A percentile compares a stretch with the other conserved stretches of the same genome.
Evolutionary conservation across 2,888 invertebrate species (phyloP).

Genomic region (Diarsia brunnea): DNA sequence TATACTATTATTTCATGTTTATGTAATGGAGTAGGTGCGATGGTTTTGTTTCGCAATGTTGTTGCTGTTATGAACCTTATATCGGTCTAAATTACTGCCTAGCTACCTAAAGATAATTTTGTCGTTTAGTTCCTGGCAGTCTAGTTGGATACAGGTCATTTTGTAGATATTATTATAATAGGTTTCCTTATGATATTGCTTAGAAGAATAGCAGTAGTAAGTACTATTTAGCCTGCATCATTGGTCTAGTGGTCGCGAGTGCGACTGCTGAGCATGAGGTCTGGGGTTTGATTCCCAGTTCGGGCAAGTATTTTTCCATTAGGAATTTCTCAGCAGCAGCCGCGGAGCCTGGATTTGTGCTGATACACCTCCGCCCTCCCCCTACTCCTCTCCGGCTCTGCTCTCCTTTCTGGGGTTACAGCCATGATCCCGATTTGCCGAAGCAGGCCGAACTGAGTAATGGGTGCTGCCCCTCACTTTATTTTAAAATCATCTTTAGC

Average conservation of each 20-base stretch:
- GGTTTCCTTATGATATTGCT: not conserved
- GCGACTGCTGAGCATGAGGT: not conserved
- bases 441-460: too few relatives aligned
- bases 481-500: too few relatives aligned
- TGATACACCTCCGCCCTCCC: too few relatives aligned
- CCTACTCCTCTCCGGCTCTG: too few relatives aligned
- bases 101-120: constrained; percentile 6
- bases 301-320: too few relatives aligned
- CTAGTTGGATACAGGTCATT: not conserved
- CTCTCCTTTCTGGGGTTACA: too few relatives aligned
- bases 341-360: too few relatives aligned
- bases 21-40: constrained; percentile 37
- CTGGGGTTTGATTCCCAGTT: not conserved
- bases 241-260: too few relatives aligned
- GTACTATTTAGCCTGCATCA: not conserved
- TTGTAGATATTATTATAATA: constrained; percentile 5
- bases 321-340: too few relatives aligned
- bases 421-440: too few relatives aligned
- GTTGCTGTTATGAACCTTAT: constrained; percentile 22
- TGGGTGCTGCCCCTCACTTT: too few relatives aligned
- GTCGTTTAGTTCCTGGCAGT: constrained; percentile 11
- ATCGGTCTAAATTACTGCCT: not conserved
- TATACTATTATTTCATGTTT: constrained; percentile 55
- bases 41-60: constrained; percentile 39
- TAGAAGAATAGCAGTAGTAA: not conserved